Conservation (phyloP, 1,140 invertebrate genomes). For the Cotesia vestalis region DNA sequence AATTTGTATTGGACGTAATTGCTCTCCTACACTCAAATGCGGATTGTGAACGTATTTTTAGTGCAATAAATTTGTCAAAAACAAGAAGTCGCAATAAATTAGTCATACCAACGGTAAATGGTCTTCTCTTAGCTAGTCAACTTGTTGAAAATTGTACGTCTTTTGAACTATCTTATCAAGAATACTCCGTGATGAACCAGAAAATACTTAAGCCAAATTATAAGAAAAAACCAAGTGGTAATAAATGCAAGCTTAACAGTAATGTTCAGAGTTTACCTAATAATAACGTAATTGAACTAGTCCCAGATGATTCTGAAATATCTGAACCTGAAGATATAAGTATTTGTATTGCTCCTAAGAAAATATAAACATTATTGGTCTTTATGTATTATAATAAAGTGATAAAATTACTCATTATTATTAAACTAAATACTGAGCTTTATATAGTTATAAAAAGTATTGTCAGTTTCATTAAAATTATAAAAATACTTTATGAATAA, state of each 20-base stretch:
- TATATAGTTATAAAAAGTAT: no score
- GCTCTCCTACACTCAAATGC: slow-evolving; percentile 34
- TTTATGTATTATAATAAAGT: background rate
- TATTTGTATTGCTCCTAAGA: background rate
- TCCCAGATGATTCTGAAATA: background rate
- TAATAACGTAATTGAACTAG: background rate
- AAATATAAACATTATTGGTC: background rate
- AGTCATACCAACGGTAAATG: slow-evolving; percentile 18
- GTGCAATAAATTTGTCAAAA: slow-evolving; percentile 32
- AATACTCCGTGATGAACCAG: background rate
- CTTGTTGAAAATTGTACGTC: background rate
- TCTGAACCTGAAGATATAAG: background rate
- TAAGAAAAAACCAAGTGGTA: background rate
- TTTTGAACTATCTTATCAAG: background rate
- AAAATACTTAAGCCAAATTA: background rate
- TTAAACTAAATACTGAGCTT: background rate
- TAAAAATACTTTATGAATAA: no score
- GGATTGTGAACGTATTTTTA: slow-evolving; percentile 26
- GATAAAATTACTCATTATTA: slow-evolving; percentile 1
- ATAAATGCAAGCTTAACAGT: background rate
- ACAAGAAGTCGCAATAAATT: slow-evolving; percentile 32
- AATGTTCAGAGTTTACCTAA: background rate
- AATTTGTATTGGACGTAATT: slow-evolving; percentile 31
- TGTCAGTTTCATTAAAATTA: no score
- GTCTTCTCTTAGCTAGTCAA: slow-evolving; percentile 24